Evolutionary conservation across 2,797 vertebrate genomes (phyloP), one percentile per base, ranked within the genome.

Genomic region (Tadarida brasiliensis): DNA sequence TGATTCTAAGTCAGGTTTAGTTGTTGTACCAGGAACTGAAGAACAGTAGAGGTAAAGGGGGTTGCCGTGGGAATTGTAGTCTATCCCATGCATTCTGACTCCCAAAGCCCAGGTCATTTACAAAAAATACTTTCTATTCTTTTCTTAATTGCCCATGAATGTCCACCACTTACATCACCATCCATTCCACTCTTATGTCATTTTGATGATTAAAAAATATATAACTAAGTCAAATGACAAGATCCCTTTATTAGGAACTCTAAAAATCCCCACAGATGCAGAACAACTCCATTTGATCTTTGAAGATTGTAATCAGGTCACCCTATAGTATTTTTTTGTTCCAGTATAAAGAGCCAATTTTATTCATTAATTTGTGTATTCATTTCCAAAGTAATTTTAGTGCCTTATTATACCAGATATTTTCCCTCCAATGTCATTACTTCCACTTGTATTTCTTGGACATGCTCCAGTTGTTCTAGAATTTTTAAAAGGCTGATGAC

Each of bases 351-450:
- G 24, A 95, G 65, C 63, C 39, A 84, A 94, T 96, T 97, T 93
- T 68, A 86, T 94, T 96, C 96, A 97, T 87, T 74, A 97, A 96
- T 97, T 98, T 98, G 92, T 97, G 91, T 98, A 98, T 98, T 98
- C 98, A 98, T 97, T 94, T 95, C 71, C 17, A 3, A 97, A 96
- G 96, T 96, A 97, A 97, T 95, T 98, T 98, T 96, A 91, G 86
- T 89, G 83, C 59, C 95, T 97, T 97, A 91, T 97, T 98, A 96
- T 95, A 97, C 67, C 82, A 95, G 88, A 24, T 2, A 92, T 95
- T 97, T 88, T 76, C 97, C 92, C 96, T 11, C 15, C 65, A 39
- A 67, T 83, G 94, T 93, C 78, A 74, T 96, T 82, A 91, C 74
- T 93, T 96, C 76, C 94, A 51, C 91, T 97, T 95, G 26, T 91